Base-by-base conservation (phyloP, 2,888 invertebrate species). In the Trichogramma dendrolimi region DNA sequence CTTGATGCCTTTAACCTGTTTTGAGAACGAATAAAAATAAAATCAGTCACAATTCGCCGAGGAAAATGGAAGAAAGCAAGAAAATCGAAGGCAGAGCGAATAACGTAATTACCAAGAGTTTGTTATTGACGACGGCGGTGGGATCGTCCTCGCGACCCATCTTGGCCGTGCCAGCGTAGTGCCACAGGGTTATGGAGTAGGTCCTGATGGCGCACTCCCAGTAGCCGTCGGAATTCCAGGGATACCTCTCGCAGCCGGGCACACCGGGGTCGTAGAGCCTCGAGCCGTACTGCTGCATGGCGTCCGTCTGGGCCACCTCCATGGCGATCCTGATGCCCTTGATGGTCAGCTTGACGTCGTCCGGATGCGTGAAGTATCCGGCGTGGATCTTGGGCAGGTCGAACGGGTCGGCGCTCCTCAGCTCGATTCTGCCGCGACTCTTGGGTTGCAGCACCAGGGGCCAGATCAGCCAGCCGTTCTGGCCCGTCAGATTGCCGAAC, bases 311-410 rank as follows among this genome's bases (percentile, higher is more conserved):
- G 0, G 83, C 80, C 39, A 86, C 71, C 63, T 81, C 81, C 47
- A 84, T 76, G 8, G 83, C 82, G 54, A 84, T 81, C 67, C 84
- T 75, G 40, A 81, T 82, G 8, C 84, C 86, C 55, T 84, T 85
- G 53, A 86, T 76, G 70, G 84, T 75, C 1, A 82, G 81, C 27
- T 80, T 80, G 0, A 83, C 75, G 69, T 90, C 90, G 59, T 83
- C 79, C 5, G 82, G 81, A 64, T 86, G 81, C 4, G 83, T 80
- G 68, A 90, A 81, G 73, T 90, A 90, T 73, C 89, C 89, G 0
- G 88, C 86, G 64, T 86, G 83, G 66, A 91, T 82, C 58, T 81
- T 79, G 0, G 89, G 88, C 60, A 84, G 81, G 8, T 84, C 81
- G 63, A 83, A 81, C 0, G 89, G 88, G 75, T 89, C 82, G 6